Conservation (phyloP, 2,113 vertebrate genomes). For the Syngnathoides biaculeatus region DNA sequence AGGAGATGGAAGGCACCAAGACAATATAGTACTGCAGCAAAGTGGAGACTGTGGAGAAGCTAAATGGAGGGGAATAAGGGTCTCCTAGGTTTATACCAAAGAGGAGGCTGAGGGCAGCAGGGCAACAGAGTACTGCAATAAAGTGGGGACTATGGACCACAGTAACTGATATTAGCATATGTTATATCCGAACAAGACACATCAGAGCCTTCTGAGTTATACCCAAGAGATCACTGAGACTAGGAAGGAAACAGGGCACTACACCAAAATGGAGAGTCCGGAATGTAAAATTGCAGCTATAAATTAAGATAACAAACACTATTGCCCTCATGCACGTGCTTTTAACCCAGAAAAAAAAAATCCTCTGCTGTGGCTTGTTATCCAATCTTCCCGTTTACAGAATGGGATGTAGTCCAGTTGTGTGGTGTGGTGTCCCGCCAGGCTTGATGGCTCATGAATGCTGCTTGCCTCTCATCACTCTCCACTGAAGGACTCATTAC, state of each 20-base stretch:
- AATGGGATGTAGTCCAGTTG: not conserved
- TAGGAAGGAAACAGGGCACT: not conserved
- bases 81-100: not conserved
- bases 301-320: not conserved
- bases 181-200: not conserved
- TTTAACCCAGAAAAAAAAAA: not conserved
- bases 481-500: slow-evolving; percentile 6
- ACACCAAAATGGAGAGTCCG: not conserved
- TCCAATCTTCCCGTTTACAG: not conserved
- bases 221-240: not conserved
- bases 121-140: not conserved
- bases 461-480: not conserved
- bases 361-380: not conserved
- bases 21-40: too few species aligned
- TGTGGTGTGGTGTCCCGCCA: not conserved
- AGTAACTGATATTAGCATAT: not conserved
- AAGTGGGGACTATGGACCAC: not conserved
- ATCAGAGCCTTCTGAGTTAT: not conserved
- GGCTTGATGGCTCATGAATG: not conserved
- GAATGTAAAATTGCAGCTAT: not conserved
- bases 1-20: too few species aligned
- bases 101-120: not conserved
- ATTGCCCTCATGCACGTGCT: not conserved
- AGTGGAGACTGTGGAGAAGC: too few species aligned
- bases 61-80: not conserved